Percentiles rank a stretch among this genome's conserved stretches.
Evolutionary conservation across 2,888 invertebrate species (phyloP).

Genomic region (Ectemnius lituratus): DNA sequence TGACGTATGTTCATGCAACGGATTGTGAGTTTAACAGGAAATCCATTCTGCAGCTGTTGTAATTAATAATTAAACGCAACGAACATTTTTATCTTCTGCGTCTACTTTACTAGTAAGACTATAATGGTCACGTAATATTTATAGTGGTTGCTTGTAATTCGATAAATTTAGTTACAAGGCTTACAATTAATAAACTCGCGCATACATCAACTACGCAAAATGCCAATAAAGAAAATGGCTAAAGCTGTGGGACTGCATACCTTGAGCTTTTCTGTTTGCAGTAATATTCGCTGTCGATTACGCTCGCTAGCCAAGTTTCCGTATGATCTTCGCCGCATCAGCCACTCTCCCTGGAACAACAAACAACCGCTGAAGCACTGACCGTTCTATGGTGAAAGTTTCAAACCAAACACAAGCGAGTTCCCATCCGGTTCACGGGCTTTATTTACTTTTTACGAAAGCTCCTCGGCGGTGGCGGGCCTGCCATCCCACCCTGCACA

Average conservation of each 20-base stretch:
- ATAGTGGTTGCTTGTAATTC: too few relatives aligned
- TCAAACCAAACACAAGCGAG: constrained; percentile 54
- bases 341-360: constrained; percentile 70
- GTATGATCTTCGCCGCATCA: constrained; percentile 68
- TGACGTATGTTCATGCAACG: not conserved
- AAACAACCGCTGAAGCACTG: constrained; percentile 60
- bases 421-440: constrained; percentile 36
- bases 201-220: too few relatives aligned
- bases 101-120: too few relatives aligned
- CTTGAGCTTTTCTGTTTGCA: constrained; percentile 55
- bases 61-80: too few relatives aligned
- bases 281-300: constrained; percentile 64
- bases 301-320: constrained; percentile 67
- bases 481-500: not conserved
- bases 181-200: too few relatives aligned
- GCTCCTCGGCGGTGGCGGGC: constrained; percentile 22
- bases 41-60: too few relatives aligned
- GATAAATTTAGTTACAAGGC: too few relatives aligned
- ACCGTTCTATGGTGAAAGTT: constrained; percentile 54
- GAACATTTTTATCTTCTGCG: too few relatives aligned
- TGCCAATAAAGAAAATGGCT: too few relatives aligned
- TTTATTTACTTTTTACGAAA: constrained; percentile 63
- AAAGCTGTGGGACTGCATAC: constrained; percentile 43
- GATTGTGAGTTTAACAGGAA: too few relatives aligned
- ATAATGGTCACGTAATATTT: too few relatives aligned